A percentile compares a stretch with the other conserved stretches of the same genome.
Evolutionary conservation across 2,797 vertebrate species (phyloP).

Genomic region (Carapus acus): DNA sequence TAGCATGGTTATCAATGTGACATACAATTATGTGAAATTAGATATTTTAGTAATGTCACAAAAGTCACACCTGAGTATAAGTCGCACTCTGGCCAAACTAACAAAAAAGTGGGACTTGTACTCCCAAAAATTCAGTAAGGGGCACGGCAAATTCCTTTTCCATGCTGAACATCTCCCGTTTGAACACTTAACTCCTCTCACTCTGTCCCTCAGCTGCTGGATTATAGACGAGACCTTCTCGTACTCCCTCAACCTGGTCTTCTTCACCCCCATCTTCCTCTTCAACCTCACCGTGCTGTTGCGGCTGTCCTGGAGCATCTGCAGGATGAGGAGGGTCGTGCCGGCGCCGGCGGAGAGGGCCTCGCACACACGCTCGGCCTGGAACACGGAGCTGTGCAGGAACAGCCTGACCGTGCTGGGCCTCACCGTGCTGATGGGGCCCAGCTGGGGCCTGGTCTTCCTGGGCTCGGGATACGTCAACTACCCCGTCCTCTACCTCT

Average conservation of each 20-base stretch:
- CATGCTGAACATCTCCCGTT: no score
- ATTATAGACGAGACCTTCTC: constrained; percentile 49
- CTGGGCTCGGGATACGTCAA: constrained; percentile 59
- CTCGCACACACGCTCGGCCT: not conserved
- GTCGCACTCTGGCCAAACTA: no score
- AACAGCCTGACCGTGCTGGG: constrained; percentile 62
- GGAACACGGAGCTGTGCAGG: constrained; percentile 1
- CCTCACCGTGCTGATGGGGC: constrained; percentile 75
- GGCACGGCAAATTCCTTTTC: no score
- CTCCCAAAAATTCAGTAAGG: no score
- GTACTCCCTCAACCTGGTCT: constrained; percentile 64
- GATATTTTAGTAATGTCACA: no score
- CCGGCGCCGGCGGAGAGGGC: not conserved
- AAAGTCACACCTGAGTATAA: no score
- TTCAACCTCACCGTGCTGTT: constrained; percentile 70
- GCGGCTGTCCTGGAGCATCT: constrained; percentile 53
- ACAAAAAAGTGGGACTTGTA: no score
- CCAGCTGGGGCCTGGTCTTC: constrained; percentile 76
- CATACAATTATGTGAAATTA: no score
- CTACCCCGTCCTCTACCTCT: constrained; percentile 73
- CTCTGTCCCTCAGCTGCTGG: constrained; percentile 74
- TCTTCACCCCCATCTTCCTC: constrained; percentile 59
- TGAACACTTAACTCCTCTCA: not conserved
- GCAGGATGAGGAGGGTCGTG: constrained; percentile 33
- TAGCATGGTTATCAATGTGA: no score